Evolutionary conservation across 2,888 invertebrate genomes (phyloP).

Genomic region (Ophion ventricosus): DNA sequence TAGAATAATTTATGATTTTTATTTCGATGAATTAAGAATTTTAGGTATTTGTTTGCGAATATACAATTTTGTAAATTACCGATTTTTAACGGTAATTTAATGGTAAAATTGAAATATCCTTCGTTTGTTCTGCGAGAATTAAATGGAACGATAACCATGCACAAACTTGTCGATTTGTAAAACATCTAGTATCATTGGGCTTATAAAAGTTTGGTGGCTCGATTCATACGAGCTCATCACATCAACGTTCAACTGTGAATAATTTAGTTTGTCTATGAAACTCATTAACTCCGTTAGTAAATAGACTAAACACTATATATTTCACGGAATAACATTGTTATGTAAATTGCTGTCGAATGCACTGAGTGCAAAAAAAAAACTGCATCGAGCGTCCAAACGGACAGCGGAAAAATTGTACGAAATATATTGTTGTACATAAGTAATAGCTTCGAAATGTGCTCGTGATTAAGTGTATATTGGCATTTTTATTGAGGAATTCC

Average conservation of each 20-base stretch:
- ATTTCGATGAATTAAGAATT: too few species aligned
- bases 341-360: constrained; percentile 20
- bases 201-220: neutral
- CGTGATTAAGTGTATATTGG: constrained; percentile 13
- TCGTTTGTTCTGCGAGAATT: neutral
- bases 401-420: neutral
- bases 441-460: constrained; percentile 30
- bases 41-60: neutral
- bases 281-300: neutral
- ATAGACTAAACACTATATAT: neutral
- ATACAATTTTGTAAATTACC: neutral
- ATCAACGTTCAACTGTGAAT: neutral
- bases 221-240: neutral
- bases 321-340: neutral
- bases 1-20: too few species aligned
- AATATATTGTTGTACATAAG: constrained; percentile 39
- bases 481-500: constrained; percentile 21
- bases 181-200: neutral
- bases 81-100: neutral
- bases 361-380: constrained; percentile 30
- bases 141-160: neutral
- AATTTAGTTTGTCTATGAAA: neutral
- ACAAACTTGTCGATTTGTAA: neutral
- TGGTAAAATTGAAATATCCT: neutral
- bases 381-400: neutral